Evolutionary conservation across 2,113 vertebrate genomes (phyloP).

Genomic region (Agelaius phoeniceus): DNA sequence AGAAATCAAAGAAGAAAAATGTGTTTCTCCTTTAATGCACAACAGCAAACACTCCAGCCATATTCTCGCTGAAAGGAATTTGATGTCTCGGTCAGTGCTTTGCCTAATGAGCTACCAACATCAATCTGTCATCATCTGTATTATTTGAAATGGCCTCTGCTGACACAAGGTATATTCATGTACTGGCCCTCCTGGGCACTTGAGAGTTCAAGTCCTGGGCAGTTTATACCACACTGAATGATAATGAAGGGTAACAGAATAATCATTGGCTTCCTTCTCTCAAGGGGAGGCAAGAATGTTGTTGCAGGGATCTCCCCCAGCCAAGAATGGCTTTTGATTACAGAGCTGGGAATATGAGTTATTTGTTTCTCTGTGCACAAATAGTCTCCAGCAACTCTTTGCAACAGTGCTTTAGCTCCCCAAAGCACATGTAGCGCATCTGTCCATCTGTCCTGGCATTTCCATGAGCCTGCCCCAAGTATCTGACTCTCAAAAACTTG

Average conservation of each 20-base stretch:
- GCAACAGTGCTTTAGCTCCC: background rate
- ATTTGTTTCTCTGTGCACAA: slow-evolving; percentile 44
- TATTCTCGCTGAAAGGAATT: slow-evolving; percentile 63
- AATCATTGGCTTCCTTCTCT: slow-evolving; percentile 48
- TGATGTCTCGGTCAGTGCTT: slow-evolving; percentile 64
- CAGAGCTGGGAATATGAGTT: slow-evolving; percentile 33
- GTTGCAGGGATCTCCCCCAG: slow-evolving; percentile 24
- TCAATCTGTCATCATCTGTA: slow-evolving; percentile 68
- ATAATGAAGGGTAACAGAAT: slow-evolving; percentile 64
- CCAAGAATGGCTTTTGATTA: slow-evolving; percentile 52
- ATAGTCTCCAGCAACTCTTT: slow-evolving; percentile 5
- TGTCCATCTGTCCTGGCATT: background rate
- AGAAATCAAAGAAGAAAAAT: slow-evolving; percentile 64
- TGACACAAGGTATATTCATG: slow-evolving; percentile 65
- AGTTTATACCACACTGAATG: slow-evolving; percentile 66
- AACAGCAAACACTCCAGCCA: slow-evolving; percentile 40
- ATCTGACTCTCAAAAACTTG: background rate
- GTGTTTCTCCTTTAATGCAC: slow-evolving; percentile 47
- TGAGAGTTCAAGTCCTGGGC: slow-evolving; percentile 69
- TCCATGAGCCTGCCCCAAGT: background rate
- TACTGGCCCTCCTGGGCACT: slow-evolving; percentile 59
- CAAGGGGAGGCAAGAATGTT: slow-evolving; percentile 54
- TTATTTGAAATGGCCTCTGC: slow-evolving; percentile 70
- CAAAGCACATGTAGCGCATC: background rate
- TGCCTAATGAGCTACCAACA: slow-evolving; percentile 70